Base-by-base conservation (phyloP, 1,140 invertebrate species). In the Sogatella furcifera region DNA sequence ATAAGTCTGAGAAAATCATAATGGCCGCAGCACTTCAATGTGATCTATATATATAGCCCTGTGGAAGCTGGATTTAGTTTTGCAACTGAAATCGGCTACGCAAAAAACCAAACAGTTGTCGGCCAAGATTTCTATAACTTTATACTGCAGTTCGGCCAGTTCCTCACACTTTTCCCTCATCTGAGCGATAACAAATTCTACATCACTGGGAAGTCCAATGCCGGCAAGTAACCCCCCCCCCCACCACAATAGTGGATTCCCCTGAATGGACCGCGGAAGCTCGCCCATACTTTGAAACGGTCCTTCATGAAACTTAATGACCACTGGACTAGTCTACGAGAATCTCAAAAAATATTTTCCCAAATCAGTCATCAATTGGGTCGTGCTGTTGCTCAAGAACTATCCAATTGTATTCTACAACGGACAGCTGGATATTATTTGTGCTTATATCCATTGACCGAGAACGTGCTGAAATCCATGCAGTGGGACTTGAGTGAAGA, bases 121-220 rank as follows among this genome's bases (percentile, higher is more conserved):
- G 60, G 60, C 17, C 13, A 58, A 44, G 34, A 62, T 52, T 21
- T 66, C 22, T 62, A 62, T 42, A 22, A 21, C 13, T 58, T 61
- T 14, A n/a, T 66, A 5, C 9, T 41, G 14, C 87, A 90, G 67
- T 85, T 90, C 65, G 88, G 88, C 66, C 87, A 90, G 67, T 85
- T 90, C 65, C 88, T 88, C 66, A 72, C 81, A 57, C 67, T 90
- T 0, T 90, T 90, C 65, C 81, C 83, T 5, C 80, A 87, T 64
- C 69, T 84, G 10, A 78, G 78, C 64, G 64, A 70, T 0, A 85
- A 82, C 63, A 80, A 83, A 28, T 90, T 91, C 66, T 92, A 81
- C 74, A 80, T 92, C 0, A 85, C 86, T 1, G 92, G 91, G 0
- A 89, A 94, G 74, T 92, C 90, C 11, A 94, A 94, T 73, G 91